phyloP scores from a whole-genome alignment of 2,113 vertebrate genomes.

The Chunga burmeisteri region DNA sequence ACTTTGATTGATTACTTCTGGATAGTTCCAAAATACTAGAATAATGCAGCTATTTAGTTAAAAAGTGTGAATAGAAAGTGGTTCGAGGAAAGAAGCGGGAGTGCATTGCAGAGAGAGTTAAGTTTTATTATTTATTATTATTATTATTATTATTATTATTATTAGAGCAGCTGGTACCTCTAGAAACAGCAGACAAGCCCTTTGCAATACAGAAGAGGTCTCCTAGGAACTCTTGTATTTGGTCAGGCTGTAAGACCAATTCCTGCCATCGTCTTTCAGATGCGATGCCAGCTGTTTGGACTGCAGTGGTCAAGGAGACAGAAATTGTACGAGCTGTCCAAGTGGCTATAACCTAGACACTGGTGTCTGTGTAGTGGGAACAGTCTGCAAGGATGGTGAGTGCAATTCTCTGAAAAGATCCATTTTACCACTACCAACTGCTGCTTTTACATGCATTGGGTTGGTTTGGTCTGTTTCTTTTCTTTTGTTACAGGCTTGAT shows the following conservation, averaged over 20 bases:
- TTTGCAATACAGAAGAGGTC: not conserved
- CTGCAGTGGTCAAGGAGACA: conserved; percentile 89
- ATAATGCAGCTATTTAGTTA: not conserved
- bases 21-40: not conserved
- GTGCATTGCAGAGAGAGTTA: not conserved
- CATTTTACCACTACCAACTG: not conserved
- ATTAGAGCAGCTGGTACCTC: not conserved
- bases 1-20: not conserved
- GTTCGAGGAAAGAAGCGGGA: not conserved
- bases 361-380: conserved; percentile 89
- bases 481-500: not conserved
- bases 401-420: conserved; percentile 33
- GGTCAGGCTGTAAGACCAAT: not conserved
- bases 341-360: conserved; percentile 91
- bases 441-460: not conserved
- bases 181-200: not conserved
- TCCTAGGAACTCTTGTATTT: not conserved
- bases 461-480: not conserved
- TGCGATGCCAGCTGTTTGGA: conserved; percentile 91
- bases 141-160: not conserved
- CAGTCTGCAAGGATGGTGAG: conserved; percentile 99
- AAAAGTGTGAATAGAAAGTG: not conserved
- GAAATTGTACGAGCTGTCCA: conserved; percentile 92
- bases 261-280: conserved; percentile 66
- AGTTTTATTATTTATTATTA: not conserved